Evolutionary conservation across 2,888 invertebrate genomes (phyloP).

Genomic region (Dioctria rufipes): DNA sequence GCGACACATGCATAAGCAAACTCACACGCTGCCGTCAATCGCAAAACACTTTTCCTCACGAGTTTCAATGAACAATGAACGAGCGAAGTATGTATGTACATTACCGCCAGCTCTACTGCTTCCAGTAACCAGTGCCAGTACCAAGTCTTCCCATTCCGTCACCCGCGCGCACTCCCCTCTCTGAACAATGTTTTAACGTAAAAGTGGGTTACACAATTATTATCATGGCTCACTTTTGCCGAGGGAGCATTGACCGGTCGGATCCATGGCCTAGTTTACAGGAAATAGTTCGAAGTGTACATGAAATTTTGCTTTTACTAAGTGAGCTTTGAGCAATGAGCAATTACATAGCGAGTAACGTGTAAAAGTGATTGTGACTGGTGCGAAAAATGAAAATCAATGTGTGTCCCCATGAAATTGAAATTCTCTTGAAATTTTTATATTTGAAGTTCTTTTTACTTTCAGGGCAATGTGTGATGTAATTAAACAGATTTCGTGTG

Average conservation of each 20-base stretch:
- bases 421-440: too few relatives aligned
- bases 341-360: background rate
- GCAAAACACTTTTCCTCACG: constrained; percentile 30
- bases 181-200: constrained; percentile 23
- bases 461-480: too few relatives aligned
- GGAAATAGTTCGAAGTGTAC: constrained; percentile 59
- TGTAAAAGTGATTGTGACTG: constrained; percentile 19
- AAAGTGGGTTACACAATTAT: constrained; percentile 54
- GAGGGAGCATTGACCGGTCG: constrained; percentile 69
- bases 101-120: too few relatives aligned
- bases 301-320: constrained; percentile 40
- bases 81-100: too few relatives aligned
- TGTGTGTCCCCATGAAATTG: too few relatives aligned
- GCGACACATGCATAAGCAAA: background rate
- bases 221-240: constrained; percentile 30
- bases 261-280: constrained; percentile 70
- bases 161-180: background rate
- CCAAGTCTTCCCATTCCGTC: background rate
- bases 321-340: constrained; percentile 37
- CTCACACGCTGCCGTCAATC: background rate
- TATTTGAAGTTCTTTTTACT: too few relatives aligned
- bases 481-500: too few relatives aligned
- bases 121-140: background rate
- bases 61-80: too few relatives aligned
- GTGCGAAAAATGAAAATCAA: constrained; percentile 5